Conservation (phyloP, 2,797 vertebrate genomes). For the Spea hammondii region DNA sequence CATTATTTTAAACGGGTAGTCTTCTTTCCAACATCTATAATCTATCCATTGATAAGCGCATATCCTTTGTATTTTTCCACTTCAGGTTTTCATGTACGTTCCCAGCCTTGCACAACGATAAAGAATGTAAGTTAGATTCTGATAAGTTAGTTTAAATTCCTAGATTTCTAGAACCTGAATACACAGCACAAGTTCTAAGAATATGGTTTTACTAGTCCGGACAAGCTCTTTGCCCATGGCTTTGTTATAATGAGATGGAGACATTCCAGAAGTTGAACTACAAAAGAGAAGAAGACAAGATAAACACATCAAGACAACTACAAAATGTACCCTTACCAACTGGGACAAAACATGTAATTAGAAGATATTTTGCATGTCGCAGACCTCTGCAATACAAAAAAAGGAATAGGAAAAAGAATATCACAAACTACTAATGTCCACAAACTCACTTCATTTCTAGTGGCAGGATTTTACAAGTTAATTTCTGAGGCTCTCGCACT, state of each 20-base stretch:
- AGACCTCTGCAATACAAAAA: slow-evolving; percentile 6
- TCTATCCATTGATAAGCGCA: no score
- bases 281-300: background rate
- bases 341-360: slow-evolving; percentile 3
- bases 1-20: no score
- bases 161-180: background rate
- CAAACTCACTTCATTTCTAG: slow-evolving; percentile 23
- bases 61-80: no score
- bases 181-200: background rate
- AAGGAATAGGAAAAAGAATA: no score
- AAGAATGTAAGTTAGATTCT: background rate
- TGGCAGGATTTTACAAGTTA: no score
- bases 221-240: slow-evolving; percentile 16
- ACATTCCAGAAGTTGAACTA: slow-evolving; percentile 19
- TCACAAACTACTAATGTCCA: background rate
- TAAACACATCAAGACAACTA: background rate
- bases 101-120: background rate
- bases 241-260: slow-evolving; percentile 7
- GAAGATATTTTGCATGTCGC: slow-evolving; percentile 6
- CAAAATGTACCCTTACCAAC: slow-evolving; percentile 6
- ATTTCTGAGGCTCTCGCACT: no score
- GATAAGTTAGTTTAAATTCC: background rate
- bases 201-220: slow-evolving; percentile 4
- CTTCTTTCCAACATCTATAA: no score
- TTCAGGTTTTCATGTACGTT: background rate